These are phyloP conservation scores for Centropyge bicolor DNA, from an alignment of 2,797 vertebrate genomes.

Conservation along the genomic window DNA sequence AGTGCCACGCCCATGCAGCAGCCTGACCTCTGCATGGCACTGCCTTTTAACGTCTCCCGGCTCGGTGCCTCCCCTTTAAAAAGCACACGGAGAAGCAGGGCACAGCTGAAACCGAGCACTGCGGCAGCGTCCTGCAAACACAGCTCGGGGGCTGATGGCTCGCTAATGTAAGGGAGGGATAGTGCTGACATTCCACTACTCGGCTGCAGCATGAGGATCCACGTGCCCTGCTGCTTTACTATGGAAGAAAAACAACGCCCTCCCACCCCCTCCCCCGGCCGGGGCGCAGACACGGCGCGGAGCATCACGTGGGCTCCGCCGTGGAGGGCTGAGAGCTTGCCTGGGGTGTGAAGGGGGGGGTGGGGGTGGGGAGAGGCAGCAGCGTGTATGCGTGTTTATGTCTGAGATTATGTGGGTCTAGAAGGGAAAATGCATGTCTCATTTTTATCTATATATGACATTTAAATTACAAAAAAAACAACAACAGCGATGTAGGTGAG, in stretches of 20 bases:
- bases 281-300: constrained; percentile 15
- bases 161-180: constrained; percentile 50
- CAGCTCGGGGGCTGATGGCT: constrained; percentile 53
- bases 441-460: neutral
- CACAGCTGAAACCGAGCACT: constrained; percentile 69
- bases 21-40: constrained; percentile 76
- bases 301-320: constrained; percentile 72
- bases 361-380: constrained; percentile 39
- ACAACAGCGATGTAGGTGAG: neutral
- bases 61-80: constrained; percentile 38
- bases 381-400: constrained; percentile 41
- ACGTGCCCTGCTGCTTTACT: constrained; percentile 84
- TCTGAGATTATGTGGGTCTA: constrained; percentile 44
- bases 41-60: constrained; percentile 45
- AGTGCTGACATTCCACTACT: constrained; percentile 82
- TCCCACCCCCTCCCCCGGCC: constrained; percentile 39
- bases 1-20: constrained; percentile 80
- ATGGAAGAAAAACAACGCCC: constrained; percentile 77
- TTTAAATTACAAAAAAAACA: neutral
- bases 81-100: constrained; percentile 32
- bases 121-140: constrained; percentile 61
- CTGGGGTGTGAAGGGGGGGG: constrained; percentile 56
- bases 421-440: constrained; percentile 13
- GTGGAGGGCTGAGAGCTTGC: constrained; percentile 71
- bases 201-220: constrained; percentile 83